Conservation (phyloP, 2,888 invertebrate species). For the Cancer borealis region DNA sequence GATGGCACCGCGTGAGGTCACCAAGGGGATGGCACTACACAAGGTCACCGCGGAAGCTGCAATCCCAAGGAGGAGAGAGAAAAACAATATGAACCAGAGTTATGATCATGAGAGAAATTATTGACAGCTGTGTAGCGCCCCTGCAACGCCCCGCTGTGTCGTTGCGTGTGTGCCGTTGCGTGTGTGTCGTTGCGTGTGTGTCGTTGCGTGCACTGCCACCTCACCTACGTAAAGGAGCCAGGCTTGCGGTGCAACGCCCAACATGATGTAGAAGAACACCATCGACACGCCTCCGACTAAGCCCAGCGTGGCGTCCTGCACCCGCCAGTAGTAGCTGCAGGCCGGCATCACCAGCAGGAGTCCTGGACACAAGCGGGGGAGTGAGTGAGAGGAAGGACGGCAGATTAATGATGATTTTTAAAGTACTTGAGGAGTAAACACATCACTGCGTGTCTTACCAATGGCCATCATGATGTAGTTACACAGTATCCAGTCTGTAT, state of each 20-base stretch:
- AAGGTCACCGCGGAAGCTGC: constrained; percentile 50
- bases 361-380: constrained; percentile 4
- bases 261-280: constrained; percentile 38
- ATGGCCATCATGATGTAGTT: not conserved
- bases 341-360: constrained; percentile 13
- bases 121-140: not conserved
- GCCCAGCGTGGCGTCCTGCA: constrained; percentile 45
- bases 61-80: not conserved
- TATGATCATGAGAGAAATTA: not conserved
- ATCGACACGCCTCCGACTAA: constrained; percentile 44
- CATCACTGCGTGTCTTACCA: not conserved
- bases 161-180: no score
- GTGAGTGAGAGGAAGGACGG: not conserved
- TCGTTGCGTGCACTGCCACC: not conserved
- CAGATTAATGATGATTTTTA: no score
- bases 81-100: not conserved
- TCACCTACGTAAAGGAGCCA: constrained; percentile 60
- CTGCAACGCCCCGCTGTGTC: no score
- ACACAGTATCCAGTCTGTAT: not conserved
- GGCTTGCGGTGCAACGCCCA: constrained; percentile 34
- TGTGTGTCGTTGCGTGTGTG: no score
- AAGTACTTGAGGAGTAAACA: not conserved
- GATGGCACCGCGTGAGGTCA: not conserved
- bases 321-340: constrained; percentile 52
- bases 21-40: not conserved